Percentiles rank a stretch among this genome's conserved stretches.
Conservation (phyloP, 2,888 invertebrate genomes). For the Odontocolon sp. region DNA sequence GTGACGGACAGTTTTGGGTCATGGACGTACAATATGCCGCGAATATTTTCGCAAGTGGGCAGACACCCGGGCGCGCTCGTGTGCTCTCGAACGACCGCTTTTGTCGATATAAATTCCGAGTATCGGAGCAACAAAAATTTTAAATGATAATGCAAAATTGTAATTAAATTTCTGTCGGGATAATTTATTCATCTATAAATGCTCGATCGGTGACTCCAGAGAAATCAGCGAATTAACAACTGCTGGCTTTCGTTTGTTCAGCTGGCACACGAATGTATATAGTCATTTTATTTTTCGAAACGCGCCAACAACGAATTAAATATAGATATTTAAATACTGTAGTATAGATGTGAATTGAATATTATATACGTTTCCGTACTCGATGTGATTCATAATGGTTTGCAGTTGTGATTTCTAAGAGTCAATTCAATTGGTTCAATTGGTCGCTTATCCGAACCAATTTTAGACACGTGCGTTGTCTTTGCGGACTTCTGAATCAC, state of each 20-base stretch:
- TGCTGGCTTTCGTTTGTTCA: conserved; percentile 5
- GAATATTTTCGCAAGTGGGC: conserved; percentile 63
- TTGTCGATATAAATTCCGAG: neutral
- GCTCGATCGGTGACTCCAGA: neutral
- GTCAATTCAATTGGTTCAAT: neutral
- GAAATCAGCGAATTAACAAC: too few species aligned
- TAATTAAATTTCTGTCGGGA: neutral
- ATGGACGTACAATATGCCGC: conserved; percentile 62
- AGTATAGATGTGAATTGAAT: too few species aligned
- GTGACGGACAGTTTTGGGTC: conserved; percentile 70
- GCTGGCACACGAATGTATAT: neutral
- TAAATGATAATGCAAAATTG: neutral
- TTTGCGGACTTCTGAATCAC: neutral
- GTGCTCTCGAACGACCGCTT: neutral
- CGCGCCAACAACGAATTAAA: neutral
- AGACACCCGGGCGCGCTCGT: neutral
- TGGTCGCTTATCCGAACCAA: neutral
- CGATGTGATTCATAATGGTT: neutral
- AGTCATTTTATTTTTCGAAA: neutral
- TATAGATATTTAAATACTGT: neutral
- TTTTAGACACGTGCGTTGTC: neutral
- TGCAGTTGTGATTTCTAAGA: neutral
- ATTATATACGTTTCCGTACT: neutral
- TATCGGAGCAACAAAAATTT: neutral
- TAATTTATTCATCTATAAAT: neutral